These are phyloP conservation scores for Phymanthus crucifer DNA, from an alignment of 92 coral and sea anemone species.

Conservation along the genomic window DNA sequence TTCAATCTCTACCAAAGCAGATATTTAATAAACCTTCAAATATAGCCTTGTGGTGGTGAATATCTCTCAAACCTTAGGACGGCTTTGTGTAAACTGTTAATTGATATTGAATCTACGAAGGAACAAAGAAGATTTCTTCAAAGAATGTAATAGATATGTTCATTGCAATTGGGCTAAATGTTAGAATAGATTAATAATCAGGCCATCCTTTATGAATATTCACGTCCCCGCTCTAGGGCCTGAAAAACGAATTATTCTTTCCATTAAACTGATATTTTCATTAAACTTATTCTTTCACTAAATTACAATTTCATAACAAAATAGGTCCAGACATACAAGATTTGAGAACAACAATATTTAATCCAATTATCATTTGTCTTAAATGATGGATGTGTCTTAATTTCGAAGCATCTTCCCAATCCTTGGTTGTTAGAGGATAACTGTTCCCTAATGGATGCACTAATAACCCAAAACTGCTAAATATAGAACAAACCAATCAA, in stretches of 20 bases:
- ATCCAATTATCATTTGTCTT: not conserved
- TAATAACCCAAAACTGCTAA: not conserved
- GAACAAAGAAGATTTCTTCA: not conserved
- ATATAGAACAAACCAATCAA: constrained; percentile 2
- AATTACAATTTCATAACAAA: not conserved
- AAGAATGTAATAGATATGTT: not conserved
- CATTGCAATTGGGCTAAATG: not conserved
- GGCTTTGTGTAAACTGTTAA: not conserved
- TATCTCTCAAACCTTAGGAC: not conserved
- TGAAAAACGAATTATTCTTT: not conserved
- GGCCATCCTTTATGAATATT: not conserved
- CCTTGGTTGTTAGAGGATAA: not conserved
- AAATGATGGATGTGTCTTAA: not conserved
- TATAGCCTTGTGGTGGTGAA: not conserved
- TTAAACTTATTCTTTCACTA: not conserved
- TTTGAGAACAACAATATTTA: not conserved
- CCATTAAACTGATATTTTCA: too few relatives aligned
- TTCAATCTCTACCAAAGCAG: not conserved
- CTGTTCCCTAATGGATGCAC: not conserved
- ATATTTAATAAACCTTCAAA: not conserved
- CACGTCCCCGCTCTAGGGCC: not conserved
- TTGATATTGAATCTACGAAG: not conserved
- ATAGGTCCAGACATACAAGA: not conserved
- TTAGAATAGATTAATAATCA: not conserved
- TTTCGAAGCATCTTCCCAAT: not conserved